Conservation (phyloP, 2,113 vertebrate genomes). For the Antechinus flavipes region DNA sequence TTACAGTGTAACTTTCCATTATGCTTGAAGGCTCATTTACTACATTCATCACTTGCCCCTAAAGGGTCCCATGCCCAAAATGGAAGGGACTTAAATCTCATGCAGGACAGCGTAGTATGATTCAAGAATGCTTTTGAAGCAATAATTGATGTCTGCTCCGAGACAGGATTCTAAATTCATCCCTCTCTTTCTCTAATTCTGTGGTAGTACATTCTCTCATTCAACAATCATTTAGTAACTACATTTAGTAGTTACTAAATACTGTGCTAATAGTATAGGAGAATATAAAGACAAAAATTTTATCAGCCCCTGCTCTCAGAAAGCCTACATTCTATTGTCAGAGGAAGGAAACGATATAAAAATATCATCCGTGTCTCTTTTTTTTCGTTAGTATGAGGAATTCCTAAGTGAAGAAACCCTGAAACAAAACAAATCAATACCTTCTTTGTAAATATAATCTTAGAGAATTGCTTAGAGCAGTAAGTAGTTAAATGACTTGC, state of each 20-base stretch:
- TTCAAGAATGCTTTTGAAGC: neutral
- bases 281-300: neutral
- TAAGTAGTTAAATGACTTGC: neutral
- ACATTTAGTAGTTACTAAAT: no score
- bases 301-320: neutral
- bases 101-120: neutral
- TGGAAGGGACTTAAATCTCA: constrained; percentile 9
- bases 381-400: neutral
- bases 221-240: neutral
- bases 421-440: neutral
- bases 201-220: neutral
- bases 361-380: neutral
- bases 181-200: neutral
- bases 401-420: neutral
- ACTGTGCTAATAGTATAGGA: neutral
- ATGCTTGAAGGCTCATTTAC: neutral
- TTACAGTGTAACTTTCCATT: constrained; percentile 54
- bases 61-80: neutral
- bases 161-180: neutral
- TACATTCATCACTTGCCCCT: constrained; percentile 2
- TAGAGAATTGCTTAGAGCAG: neutral
- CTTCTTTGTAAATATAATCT: neutral
- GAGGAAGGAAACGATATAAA: neutral
- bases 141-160: neutral
- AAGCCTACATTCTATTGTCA: neutral